A percentile compares a stretch with the other conserved stretches of the same genome.
phyloP scores from a whole-genome alignment of 2,113 vertebrate genomes.

The Elephantulus edwardii region DNA sequence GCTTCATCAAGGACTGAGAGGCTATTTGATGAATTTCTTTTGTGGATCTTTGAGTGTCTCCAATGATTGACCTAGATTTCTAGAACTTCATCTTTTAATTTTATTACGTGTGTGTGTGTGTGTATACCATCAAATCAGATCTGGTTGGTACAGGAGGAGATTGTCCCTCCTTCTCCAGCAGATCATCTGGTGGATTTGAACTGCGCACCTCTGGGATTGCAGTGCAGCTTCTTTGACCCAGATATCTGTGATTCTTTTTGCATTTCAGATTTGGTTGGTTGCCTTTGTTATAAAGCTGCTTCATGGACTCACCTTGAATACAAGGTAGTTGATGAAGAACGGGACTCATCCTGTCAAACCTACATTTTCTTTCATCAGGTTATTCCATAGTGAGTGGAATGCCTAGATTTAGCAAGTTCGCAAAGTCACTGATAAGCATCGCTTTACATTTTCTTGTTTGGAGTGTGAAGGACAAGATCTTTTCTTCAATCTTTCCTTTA shows the following conservation, averaged over 20 bases:
- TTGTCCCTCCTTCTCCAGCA: too few species aligned
- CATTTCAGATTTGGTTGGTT: neutral
- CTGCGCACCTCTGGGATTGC: too few species aligned
- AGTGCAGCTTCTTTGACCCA: too few species aligned
- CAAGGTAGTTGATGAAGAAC: neutral
- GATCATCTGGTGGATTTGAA: too few species aligned
- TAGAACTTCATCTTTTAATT: too few species aligned
- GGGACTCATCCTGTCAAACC: neutral
- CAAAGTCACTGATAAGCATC: slow-evolving; percentile 9
- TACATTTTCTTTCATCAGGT: neutral
- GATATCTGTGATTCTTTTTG: neutral
- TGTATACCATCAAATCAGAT: too few species aligned
- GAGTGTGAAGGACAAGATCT: neutral
- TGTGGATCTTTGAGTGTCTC: neutral
- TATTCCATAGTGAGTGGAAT: neutral
- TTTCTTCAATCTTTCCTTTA: slow-evolving; percentile 35
- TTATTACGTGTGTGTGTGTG: too few species aligned
- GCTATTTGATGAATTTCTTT: neutral
- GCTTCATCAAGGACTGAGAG: neutral
- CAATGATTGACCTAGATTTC: neutral
- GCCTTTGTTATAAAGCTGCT: neutral
- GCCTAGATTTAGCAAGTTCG: neutral
- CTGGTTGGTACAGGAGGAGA: too few species aligned
- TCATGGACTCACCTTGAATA: neutral
- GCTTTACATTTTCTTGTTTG: neutral